These are phyloP conservation scores for Morus bassanus DNA, from an alignment of 2,797 vertebrate species.

Conservation along the genomic window DNA sequence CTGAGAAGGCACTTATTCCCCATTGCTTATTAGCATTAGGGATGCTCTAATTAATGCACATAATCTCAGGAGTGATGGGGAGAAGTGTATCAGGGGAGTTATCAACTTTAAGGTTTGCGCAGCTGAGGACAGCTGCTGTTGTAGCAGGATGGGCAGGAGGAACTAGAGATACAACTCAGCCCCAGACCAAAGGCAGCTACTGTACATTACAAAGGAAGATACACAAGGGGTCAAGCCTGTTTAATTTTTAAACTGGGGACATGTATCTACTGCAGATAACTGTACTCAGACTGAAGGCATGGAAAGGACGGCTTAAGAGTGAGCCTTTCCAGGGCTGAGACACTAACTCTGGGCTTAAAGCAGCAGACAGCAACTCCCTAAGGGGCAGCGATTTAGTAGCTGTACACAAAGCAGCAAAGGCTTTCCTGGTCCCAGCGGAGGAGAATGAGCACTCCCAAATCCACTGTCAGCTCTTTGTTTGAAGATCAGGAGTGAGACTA, in stretches of 20 bases:
- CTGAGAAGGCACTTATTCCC: neutral
- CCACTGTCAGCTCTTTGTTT: neutral
- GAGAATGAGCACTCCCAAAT: neutral
- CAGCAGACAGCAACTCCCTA: neutral
- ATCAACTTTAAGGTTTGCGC: neutral
- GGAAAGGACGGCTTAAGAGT: neutral
- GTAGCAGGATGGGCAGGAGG: neutral
- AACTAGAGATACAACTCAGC: neutral
- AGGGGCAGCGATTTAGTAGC: neutral
- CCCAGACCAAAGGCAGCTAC: neutral
- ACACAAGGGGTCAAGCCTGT: neutral
- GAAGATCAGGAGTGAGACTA: neutral
- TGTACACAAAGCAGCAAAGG: neutral
- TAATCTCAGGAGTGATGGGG: neutral
- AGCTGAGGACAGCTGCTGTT: slow-evolving; percentile 20
- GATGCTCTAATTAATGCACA: slow-evolving; percentile 56
- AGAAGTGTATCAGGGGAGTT: neutral
- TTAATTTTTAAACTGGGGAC: neutral
- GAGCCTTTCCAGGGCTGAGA: neutral
- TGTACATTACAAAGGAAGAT: rapidly evolving
- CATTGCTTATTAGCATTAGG: slow-evolving; percentile 39
- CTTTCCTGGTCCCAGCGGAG: neutral
- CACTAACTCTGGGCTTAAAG: neutral
- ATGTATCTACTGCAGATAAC: neutral
- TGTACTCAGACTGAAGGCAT: neutral